phyloP scores from a whole-genome alignment of 1,140 invertebrate genomes.

The Drosophila orena region DNA sequence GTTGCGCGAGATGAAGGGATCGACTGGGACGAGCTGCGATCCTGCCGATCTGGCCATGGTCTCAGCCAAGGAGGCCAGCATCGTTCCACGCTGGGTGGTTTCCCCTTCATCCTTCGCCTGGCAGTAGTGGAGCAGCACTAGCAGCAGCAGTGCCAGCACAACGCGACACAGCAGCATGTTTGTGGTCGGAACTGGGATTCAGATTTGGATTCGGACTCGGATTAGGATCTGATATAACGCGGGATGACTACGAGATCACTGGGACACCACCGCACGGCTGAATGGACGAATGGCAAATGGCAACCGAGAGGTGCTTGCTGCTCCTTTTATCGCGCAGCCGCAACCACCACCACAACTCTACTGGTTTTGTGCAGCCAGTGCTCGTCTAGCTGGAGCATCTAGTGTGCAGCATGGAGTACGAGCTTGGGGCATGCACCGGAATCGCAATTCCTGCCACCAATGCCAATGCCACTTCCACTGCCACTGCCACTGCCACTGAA shows the following conservation, averaged over 20 bases:
- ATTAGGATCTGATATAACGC: constrained; percentile 11
- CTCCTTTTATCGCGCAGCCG: constrained; percentile 72
- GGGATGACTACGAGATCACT: constrained; percentile 4
- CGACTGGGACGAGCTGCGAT: constrained; percentile 39
- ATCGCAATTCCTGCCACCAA: constrained; percentile 64
- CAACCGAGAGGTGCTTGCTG: constrained; percentile 52
- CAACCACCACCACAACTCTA: constrained; percentile 41
- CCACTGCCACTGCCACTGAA: constrained; percentile 19
- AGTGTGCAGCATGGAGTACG: constrained; percentile 39
- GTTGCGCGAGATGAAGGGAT: constrained; percentile 70
- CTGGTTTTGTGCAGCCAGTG: constrained; percentile 55
- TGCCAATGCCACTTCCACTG: constrained; percentile 17
- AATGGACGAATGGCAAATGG: constrained; percentile 70
- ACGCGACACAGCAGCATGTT: constrained; percentile 47
- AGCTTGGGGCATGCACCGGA: constrained; percentile 63
- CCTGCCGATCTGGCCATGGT: constrained; percentile 22
- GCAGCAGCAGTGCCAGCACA: constrained; percentile 51
- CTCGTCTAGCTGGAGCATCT: constrained; percentile 35
- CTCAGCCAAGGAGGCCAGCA: background rate
- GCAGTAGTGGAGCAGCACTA: constrained; percentile 53
- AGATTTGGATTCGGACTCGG: background rate
- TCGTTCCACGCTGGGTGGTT: background rate
- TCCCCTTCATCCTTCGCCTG: constrained; percentile 33
- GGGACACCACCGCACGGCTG: constrained; percentile 57
- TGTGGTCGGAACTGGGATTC: background rate